Evolutionary conservation across 2,888 invertebrate genomes (phyloP).

Genomic region (Nomada fabriciana): DNA sequence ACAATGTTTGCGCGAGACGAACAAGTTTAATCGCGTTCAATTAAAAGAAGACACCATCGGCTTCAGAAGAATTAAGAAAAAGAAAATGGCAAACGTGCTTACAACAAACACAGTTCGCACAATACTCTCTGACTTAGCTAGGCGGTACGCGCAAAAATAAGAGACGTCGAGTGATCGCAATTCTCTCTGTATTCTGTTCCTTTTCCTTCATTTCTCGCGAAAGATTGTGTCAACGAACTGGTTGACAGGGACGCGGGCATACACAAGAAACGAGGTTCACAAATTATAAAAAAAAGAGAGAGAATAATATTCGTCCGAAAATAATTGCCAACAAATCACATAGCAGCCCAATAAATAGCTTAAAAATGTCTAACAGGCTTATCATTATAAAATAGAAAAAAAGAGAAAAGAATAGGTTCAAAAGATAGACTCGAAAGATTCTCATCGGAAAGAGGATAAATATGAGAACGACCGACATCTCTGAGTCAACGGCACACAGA

Average conservation of each 20-base stretch:
- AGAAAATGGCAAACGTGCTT: constrained; percentile 30
- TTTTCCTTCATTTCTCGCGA: constrained; percentile 7
- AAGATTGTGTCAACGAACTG: constrained; percentile 14
- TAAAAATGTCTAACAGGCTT: constrained; percentile 73
- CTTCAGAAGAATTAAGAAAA: not conserved
- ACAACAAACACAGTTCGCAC: constrained; percentile 52
- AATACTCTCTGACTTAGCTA: constrained; percentile 52
- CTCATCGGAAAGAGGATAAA: constrained; percentile 9
- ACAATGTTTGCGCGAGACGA: constrained; percentile 8
- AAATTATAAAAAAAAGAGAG: constrained; percentile 1
- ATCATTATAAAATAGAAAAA: constrained; percentile 59
- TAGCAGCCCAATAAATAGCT: constrained; percentile 78
- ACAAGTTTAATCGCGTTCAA: not conserved
- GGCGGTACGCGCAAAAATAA: constrained; percentile 46
- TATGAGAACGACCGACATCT: constrained; percentile 17
- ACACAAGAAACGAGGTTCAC: constrained; percentile 2
- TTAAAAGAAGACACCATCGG: not conserved
- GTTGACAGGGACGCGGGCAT: constrained; percentile 8
- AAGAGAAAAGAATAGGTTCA: constrained; percentile 36
- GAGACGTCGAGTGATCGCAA: constrained; percentile 50
- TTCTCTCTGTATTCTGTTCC: constrained; percentile 25
- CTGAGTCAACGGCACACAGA: not conserved
- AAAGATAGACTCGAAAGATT: constrained; percentile 6
- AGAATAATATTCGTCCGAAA: constrained; percentile 51
- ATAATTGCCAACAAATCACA: constrained; percentile 77